A percentile compares a stretch with the other conserved stretches of the same genome.
Evolutionary conservation across 1,140 invertebrate species (phyloP).

Genomic region (Tribolium castaneum): DNA sequence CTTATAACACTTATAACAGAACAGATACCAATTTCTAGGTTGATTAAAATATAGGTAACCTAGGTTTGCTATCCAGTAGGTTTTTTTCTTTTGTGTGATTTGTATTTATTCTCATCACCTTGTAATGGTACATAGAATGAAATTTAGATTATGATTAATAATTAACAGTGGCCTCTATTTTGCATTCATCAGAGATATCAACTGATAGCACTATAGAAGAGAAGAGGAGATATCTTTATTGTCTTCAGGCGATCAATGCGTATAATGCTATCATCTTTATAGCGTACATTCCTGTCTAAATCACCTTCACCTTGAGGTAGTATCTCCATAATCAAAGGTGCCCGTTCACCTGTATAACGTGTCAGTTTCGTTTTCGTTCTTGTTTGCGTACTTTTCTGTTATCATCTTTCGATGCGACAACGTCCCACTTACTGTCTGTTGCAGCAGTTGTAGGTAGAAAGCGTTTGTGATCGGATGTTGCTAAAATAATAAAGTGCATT

Average conservation of each 20-base stretch:
- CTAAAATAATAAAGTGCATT: conserved; percentile 28
- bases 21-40: no score
- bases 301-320: conserved; percentile 19
- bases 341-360: conserved; percentile 4
- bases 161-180: neutral
- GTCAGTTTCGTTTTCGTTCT: conserved; percentile 21
- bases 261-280: neutral
- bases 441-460: conserved; percentile 11
- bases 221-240: neutral
- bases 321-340: neutral
- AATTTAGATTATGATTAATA: no score
- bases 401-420: neutral
- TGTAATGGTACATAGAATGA: no score
- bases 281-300: conserved; percentile 12
- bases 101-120: no score
- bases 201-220: neutral
- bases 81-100: no score
- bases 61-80: no score
- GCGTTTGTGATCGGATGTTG: conserved; percentile 14
- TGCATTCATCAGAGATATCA: neutral
- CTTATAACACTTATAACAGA: no score
- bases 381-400: conserved; percentile 16
- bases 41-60: no score
- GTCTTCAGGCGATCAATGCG: neutral
- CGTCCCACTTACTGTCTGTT: neutral